Percentiles rank a stretch among this genome's conserved stretches.
These are phyloP conservation scores for Drosophila dunni DNA, from an alignment of 1,140 invertebrate genomes.

Conservation along the genomic window DNA sequence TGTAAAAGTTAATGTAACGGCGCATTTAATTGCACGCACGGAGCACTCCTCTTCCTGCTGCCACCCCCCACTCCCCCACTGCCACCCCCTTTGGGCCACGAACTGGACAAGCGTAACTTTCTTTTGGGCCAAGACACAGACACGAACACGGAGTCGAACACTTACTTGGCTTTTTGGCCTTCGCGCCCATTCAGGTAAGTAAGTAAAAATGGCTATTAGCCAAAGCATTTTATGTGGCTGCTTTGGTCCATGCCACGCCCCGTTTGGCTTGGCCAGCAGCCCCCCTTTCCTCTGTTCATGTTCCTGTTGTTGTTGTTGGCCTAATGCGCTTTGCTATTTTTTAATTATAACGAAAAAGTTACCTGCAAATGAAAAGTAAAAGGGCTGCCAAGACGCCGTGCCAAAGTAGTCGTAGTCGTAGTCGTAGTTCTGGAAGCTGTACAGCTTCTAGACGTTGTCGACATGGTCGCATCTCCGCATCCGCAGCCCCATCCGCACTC, in stretches of 20 bases:
- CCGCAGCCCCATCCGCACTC: conserved; percentile 5
- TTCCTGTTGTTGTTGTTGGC: conserved; percentile 63
- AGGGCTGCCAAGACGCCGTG: conserved; percentile 73
- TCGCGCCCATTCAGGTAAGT: conserved; percentile 53
- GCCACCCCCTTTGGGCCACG: conserved; percentile 12
- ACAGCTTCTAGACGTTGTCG: conserved; percentile 27
- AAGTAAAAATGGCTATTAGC: conserved; percentile 83
- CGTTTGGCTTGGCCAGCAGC: background rate
- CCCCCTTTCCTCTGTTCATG: background rate
- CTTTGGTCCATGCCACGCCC: conserved; percentile 44
- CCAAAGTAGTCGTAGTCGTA: conserved; percentile 33
- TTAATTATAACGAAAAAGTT: conserved; percentile 82
- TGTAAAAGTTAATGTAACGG: conserved; percentile 82
- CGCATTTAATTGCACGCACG: conserved; percentile 82
- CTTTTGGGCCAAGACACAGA: conserved; percentile 19
- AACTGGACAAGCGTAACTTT: conserved; percentile 71
- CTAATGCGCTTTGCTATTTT: conserved; percentile 82
- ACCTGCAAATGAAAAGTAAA: conserved; percentile 81
- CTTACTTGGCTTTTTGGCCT: conserved; percentile 80
- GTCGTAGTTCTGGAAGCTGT: too few relatives aligned
- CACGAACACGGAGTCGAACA: conserved; percentile 6
- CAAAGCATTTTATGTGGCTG: conserved; percentile 80
- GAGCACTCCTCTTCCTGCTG: conserved; percentile 51
- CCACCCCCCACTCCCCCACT: conserved; percentile 3
- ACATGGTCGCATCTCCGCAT: conserved; percentile 36